Conservation (phyloP, 1,140 invertebrate species). For the Melanaphis sacchari region DNA sequence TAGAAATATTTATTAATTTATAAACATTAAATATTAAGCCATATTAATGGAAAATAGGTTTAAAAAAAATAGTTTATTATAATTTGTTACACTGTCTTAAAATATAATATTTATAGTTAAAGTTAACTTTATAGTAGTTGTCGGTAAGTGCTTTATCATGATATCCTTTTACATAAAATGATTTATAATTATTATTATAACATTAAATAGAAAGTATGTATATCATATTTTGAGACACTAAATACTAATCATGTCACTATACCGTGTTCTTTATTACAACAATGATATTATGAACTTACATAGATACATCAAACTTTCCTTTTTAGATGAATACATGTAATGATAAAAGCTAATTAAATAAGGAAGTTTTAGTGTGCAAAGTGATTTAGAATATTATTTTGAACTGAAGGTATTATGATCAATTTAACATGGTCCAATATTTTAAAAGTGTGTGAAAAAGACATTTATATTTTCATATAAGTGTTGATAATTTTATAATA, state of each 20-base stretch:
- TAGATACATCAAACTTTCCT: neutral
- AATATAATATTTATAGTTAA: neutral
- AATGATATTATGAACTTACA: neutral
- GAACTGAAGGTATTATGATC: neutral
- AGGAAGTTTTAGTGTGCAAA: neutral
- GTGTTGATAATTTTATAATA: neutral
- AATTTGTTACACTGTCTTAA: neutral
- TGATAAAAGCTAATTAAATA: neutral
- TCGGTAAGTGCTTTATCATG: neutral
- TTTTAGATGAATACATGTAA: neutral
- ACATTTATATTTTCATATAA: neutral
- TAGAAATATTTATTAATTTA: neutral
- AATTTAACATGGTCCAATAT: neutral
- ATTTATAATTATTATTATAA: constrained; percentile 10
- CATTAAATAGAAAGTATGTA: neutral
- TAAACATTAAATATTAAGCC: neutral
- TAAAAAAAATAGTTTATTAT: neutral
- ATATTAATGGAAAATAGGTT: neutral
- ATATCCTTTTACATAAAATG: constrained; percentile 9
- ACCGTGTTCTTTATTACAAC: neutral
- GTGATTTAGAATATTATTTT: neutral
- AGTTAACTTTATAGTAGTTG: neutral
- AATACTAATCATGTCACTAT: neutral
- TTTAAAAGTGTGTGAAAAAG: neutral
- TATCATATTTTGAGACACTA: neutral